A percentile compares a stretch with the other conserved stretches of the same genome.
phyloP scores from a whole-genome alignment of 2,113 vertebrate genomes.

The Protomyctophum bolini region DNA sequence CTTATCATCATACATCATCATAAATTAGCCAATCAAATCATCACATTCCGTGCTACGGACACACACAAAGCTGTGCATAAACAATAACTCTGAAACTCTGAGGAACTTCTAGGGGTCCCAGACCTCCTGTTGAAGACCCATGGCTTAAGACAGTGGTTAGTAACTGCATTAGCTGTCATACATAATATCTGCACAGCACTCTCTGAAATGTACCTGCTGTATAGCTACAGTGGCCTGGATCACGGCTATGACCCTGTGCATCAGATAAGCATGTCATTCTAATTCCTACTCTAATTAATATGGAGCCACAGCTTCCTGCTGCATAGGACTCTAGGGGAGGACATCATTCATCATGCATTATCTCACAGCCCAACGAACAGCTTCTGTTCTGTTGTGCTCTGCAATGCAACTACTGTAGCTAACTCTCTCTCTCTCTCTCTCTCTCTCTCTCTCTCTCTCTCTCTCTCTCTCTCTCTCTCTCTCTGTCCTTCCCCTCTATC shows the following conservation, averaged over 20 bases:
- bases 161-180: too few relatives aligned
- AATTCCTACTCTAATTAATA: slow-evolving; percentile 82
- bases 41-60: too few relatives aligned
- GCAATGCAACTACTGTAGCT: slow-evolving; percentile 30
- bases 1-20: too few relatives aligned
- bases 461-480: background rate
- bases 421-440: slow-evolving; percentile 18
- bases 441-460: slow-evolving; percentile 17
- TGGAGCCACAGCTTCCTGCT: slow-evolving; percentile 64
- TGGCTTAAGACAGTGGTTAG: too few relatives aligned
- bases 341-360: slow-evolving; percentile 66
- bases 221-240: slow-evolving; percentile 46
- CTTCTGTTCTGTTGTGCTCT: slow-evolving; percentile 51
- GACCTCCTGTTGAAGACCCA: too few relatives aligned
- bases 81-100: too few relatives aligned
- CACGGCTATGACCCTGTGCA: slow-evolving; percentile 49
- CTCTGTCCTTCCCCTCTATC: slow-evolving; percentile 42
- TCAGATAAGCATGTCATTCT: slow-evolving; percentile 72
- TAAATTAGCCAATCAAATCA: too few relatives aligned
- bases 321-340: slow-evolving; percentile 64
- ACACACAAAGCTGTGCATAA: too few relatives aligned
- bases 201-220: slow-evolving; percentile 18
- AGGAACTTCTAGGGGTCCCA: too few relatives aligned
- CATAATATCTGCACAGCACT: too few relatives aligned
- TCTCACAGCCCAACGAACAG: slow-evolving; percentile 59